phyloP scores from a whole-genome alignment of 2,888 invertebrate species.

The Luperina nickerlii region DNA sequence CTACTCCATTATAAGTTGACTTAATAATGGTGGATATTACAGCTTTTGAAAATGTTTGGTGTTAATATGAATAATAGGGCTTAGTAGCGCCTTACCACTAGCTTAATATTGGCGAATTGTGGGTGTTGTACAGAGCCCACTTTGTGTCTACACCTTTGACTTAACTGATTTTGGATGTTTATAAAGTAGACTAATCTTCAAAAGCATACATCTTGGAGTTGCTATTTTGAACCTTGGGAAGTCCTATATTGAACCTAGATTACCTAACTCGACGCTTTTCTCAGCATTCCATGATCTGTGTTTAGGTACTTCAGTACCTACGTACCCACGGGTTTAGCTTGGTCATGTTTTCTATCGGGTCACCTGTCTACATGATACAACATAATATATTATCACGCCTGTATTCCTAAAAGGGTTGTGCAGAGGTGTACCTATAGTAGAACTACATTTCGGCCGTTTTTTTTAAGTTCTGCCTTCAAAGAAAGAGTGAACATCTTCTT shows the following conservation, averaged over 20 bases:
- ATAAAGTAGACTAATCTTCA: not conserved
- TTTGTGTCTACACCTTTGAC: not conserved
- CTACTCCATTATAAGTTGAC: slow-evolving; percentile 42
- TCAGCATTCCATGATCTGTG: not conserved
- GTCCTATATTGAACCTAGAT: not conserved
- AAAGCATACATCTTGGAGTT: not conserved
- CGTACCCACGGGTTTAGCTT: not conserved
- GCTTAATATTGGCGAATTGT: slow-evolving; percentile 17
- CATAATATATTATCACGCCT: not conserved
- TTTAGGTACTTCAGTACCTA: not conserved
- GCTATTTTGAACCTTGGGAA: not conserved
- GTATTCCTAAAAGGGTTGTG: no score
- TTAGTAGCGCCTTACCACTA: slow-evolving; percentile 19
- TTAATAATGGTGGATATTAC: slow-evolving; percentile 37
- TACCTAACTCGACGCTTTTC: not conserved
- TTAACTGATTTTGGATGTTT: not conserved
- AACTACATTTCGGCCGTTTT: no score
- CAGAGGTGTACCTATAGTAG: no score
- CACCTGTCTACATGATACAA: not conserved
- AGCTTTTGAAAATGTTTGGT: slow-evolving; percentile 40
- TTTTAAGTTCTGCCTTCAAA: no score
- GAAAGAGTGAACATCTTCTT: no score
- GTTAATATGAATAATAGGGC: slow-evolving; percentile 42
- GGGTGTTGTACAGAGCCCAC: not conserved
- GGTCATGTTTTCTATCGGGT: not conserved